A percentile compares a stretch with the other conserved stretches of the same genome.
Conservation (phyloP, 2,797 vertebrate genomes). For the Oreochromis grahami region DNA sequence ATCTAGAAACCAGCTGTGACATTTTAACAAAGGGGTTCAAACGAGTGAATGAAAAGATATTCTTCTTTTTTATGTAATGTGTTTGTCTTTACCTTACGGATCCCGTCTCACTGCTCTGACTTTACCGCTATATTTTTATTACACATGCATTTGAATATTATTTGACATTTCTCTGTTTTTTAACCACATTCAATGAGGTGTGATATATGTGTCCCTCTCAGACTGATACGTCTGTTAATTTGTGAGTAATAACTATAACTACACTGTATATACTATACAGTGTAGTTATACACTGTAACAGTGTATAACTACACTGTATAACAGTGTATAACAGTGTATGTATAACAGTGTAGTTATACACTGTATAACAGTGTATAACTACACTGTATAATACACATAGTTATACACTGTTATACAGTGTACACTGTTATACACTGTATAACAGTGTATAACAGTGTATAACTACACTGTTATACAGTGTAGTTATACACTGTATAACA, state of each 20-base stretch:
- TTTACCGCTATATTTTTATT: neutral
- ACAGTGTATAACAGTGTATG: too few species aligned
- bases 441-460: too few species aligned
- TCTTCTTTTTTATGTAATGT: neutral
- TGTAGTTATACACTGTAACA: too few species aligned
- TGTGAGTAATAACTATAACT: neutral
- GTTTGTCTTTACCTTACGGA: neutral
- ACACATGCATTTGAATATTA: neutral
- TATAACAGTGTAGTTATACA: too few species aligned
- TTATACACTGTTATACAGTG: too few species aligned
- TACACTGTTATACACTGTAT: too few species aligned
- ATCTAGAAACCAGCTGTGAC: neutral
- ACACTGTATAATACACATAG: too few species aligned
- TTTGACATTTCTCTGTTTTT: accelerated
- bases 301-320: too few species aligned
- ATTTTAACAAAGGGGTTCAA: neutral
- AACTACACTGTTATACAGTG: too few species aligned
- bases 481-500: too few species aligned
- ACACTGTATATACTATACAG: too few species aligned
- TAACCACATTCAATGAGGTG: neutral
- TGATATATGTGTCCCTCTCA: accelerated
- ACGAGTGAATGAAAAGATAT: neutral
- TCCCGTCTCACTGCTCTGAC: neutral
- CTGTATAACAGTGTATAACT: too few species aligned
- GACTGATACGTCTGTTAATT: neutral